Evolutionary conservation across 2,797 vertebrate genomes (phyloP), one percentile per base, ranked within the genome.

Genomic region (Cottoperca gobio): DNA sequence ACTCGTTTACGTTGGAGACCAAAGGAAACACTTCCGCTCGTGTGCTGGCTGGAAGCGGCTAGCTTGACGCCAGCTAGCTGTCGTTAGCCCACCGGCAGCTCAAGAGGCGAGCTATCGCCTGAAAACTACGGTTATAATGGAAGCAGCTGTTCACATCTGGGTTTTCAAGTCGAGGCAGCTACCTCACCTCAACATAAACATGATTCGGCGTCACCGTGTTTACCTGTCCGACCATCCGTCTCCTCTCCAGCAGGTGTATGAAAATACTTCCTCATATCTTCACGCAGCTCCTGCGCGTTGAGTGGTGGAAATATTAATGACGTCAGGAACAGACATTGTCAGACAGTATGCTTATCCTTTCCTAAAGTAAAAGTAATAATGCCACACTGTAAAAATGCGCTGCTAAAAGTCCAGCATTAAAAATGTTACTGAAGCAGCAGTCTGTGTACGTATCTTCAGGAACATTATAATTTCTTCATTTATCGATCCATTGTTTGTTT

Each of bases 171-270:
- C 0, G 4, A 0, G 21, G 0, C 26, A 21, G 8, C 35, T 0
- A 0, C 10, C 12, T 48, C 1, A 45, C 5, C n/a, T 28, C 11
- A 3, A 9, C 24, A 40, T 1, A 5, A n/a, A 17, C 23, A 24
- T 1, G 2, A 66, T 12, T 0, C 14, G 13, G 5, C 19, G 1
- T 3, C 6, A 1, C 1, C 5, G 24, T 14, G 24, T 67, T 77
- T 65, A 88, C 86, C 88, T 82, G 43, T 4, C 2, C 23, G 11
- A 10, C 57, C 16, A 49, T 33, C 2, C 35, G 24, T 13, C 24
- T 8, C 12, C 28, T 23, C 53, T 28, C 0, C 50, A 4, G 72
- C 86, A 80, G 84, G 73, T 82, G 76, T 2, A 46, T 3, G 1
- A 5, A 42, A 31, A 21, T 0, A 55, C 74, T 82, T 85, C 82